Percentiles rank a stretch among this genome's conserved stretches.
Evolutionary conservation across 2,113 vertebrate species (phyloP).

Genomic region (Lipotes vexillifer): DNA sequence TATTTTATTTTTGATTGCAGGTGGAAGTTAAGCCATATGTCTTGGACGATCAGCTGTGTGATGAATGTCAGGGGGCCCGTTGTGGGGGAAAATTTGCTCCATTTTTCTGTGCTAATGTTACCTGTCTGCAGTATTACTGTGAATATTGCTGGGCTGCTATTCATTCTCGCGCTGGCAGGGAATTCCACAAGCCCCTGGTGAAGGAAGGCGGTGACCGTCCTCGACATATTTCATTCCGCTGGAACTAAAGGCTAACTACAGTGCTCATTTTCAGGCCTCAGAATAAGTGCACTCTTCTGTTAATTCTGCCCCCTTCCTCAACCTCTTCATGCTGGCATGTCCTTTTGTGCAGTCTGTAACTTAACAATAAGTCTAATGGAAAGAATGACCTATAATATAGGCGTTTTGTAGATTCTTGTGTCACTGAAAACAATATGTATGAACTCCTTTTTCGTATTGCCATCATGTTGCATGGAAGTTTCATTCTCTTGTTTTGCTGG

Average conservation of each 20-base stretch:
- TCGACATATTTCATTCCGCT: slow-evolving; percentile 99
- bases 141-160: slow-evolving; percentile 99
- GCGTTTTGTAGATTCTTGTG: slow-evolving; percentile 84
- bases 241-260: slow-evolving; percentile 90
- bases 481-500: slow-evolving; percentile 78
- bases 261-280: slow-evolving; percentile 86
- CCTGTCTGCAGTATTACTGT: slow-evolving; percentile 99
- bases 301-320: slow-evolving; percentile 86
- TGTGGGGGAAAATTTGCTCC: slow-evolving; percentile 99
- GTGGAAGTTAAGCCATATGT: slow-evolving; percentile 99
- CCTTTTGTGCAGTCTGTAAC: slow-evolving; percentile 84
- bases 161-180: slow-evolving; percentile 96
- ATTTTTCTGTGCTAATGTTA: slow-evolving; percentile 99
- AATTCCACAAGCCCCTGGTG: slow-evolving; percentile 99
- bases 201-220: slow-evolving; percentile 99
- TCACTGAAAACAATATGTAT: slow-evolving; percentile 80
- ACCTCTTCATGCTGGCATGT: slow-evolving; percentile 83
- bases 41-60: slow-evolving; percentile 99
- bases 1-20: slow-evolving; percentile 78
- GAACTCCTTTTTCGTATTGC: slow-evolving; percentile 81
- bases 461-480: slow-evolving; percentile 80
- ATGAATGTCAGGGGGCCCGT: slow-evolving; percentile 99
- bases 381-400: slow-evolving; percentile 83
- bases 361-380: slow-evolving; percentile 83
- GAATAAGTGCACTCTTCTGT: slow-evolving; percentile 99